phyloP scores from a whole-genome alignment of 2,888 invertebrate species.

The Mylabris sibirica region DNA sequence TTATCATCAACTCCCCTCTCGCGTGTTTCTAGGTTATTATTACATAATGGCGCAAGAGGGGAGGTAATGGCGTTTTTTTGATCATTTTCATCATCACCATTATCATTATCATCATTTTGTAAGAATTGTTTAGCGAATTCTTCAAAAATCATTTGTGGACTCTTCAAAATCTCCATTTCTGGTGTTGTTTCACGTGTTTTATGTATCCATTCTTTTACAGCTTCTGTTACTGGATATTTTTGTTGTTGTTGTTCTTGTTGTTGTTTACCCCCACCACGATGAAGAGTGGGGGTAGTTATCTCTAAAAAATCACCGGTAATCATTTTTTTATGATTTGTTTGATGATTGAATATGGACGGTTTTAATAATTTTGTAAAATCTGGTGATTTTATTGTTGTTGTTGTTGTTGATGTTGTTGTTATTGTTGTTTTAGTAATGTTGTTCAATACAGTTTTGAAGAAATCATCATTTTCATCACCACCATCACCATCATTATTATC shows the following conservation, averaged over 20 bases:
- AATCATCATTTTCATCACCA: slow-evolving; percentile 48
- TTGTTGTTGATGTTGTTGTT: slow-evolving; percentile 1
- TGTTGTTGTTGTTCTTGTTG: slow-evolving; percentile 20
- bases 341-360: slow-evolving; percentile 19
- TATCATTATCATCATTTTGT: slow-evolving; percentile 37
- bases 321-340: slow-evolving; percentile 3
- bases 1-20: background rate
- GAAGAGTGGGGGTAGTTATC: slow-evolving; percentile 23
- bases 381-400: slow-evolving; percentile 41
- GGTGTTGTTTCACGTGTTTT: slow-evolving; percentile 60
- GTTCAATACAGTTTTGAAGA: slow-evolving; percentile 53
- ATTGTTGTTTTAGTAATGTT: slow-evolving; percentile 35
- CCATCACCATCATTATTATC: background rate
- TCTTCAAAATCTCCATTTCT: slow-evolving; percentile 59
- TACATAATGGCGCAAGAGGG: slow-evolving; percentile 40
- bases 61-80: slow-evolving; percentile 56
- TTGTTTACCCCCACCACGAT: slow-evolving; percentile 22
- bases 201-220: slow-evolving; percentile 68
- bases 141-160: slow-evolving; percentile 55
- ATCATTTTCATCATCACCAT: slow-evolving; percentile 33
- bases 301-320: slow-evolving; percentile 34
- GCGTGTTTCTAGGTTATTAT: slow-evolving; percentile 9
- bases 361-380: slow-evolving; percentile 45
- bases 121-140: slow-evolving; percentile 46
- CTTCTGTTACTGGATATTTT: slow-evolving; percentile 65